Evolutionary conservation across 2,888 invertebrate genomes (phyloP), one percentile per base, ranked within the genome.

Genomic region (Limnephilus lunatus): DNA sequence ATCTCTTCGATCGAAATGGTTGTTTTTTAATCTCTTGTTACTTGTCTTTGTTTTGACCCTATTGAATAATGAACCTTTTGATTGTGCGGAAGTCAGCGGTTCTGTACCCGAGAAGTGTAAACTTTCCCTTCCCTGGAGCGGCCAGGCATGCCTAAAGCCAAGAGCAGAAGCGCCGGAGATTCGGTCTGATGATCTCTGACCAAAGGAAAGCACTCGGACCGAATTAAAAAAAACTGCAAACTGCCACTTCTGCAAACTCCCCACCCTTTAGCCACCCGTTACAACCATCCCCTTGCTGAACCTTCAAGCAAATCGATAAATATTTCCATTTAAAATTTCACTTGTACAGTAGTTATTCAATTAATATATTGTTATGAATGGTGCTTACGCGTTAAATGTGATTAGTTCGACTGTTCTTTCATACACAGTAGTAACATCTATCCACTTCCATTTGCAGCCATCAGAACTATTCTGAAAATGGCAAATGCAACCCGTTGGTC

Each of bases 151-250:
- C n/a, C 48, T 19, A 53, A 15, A 80, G 91, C 39, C 68, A 32
- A 44, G 32, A 87, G 39, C 83, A 32, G 39, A 88, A 81, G 31
- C 53, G 53, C 53, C 90, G 92, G 92, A 92, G 90, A 92, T 92
- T 88, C 92, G 92, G 91, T 92, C 91, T 83, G 86, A 85, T 89
- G 92, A 91, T 88, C 92, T 91, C 89, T 89, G 88, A 80, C 83
- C 88, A 31, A 25, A 53, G 44, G 68, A 68, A 68, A 68, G 68
- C 68, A 68, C 25, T 68, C 68, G 68, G 68, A 68, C 25, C 7
- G 68, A 7, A 68, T 68, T 68, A 44, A 48, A 35, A 68, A 68
- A 68, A 68, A 9, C 68, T n/a, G 9, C 68, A 68, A 68, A 9
- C 68, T n/a, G 9, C 68, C 68, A 68, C 9, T 68, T 68, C 68